Evolutionary conservation across 2,888 invertebrate species (phyloP).

Genomic region (Caenorhabditis macrosperma): DNA sequence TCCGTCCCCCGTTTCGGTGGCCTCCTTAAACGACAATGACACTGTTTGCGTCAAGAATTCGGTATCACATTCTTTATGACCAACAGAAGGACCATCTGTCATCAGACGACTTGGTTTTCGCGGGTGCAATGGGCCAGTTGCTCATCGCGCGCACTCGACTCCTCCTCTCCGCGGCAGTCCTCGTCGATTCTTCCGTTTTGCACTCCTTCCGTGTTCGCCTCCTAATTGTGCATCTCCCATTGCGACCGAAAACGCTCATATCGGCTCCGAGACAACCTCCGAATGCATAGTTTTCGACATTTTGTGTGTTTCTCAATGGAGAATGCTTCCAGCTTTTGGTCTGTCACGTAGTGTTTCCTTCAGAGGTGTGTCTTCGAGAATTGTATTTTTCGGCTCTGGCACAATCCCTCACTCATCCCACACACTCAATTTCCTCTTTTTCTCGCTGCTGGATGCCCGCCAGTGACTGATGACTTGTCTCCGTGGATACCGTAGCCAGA

Average conservation of each 20-base stretch:
- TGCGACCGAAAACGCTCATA: too few relatives aligned
- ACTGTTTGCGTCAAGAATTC: conserved; percentile 59
- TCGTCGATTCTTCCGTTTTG: conserved; percentile 13
- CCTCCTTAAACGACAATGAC: conserved; percentile 51
- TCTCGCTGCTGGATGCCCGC: not conserved
- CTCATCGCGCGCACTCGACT: conserved; percentile 46
- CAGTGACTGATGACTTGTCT: conserved; percentile 14
- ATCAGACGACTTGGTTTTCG: conserved; percentile 49
- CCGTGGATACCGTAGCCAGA: conserved; percentile 50
- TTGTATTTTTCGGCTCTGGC: too few relatives aligned
- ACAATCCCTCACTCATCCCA: too few relatives aligned
- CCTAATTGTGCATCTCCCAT: too few relatives aligned
- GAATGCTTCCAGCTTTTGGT: too few relatives aligned
- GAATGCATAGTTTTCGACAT: too few relatives aligned
- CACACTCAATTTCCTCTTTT: not conserved
- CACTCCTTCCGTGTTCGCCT: not conserved
- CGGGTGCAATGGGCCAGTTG: conserved; percentile 37
- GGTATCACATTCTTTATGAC: conserved; percentile 61
- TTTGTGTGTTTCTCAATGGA: too few relatives aligned
- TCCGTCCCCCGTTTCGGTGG: not conserved
- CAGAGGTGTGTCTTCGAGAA: too few relatives aligned
- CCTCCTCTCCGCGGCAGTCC: conserved; percentile 26
- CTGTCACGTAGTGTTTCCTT: too few relatives aligned
- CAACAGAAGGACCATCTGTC: conserved; percentile 56
- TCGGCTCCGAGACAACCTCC: too few relatives aligned